These are phyloP conservation scores for Ladona fulva DNA, from an alignment of 1,140 invertebrate genomes.

Conservation along the genomic window DNA sequence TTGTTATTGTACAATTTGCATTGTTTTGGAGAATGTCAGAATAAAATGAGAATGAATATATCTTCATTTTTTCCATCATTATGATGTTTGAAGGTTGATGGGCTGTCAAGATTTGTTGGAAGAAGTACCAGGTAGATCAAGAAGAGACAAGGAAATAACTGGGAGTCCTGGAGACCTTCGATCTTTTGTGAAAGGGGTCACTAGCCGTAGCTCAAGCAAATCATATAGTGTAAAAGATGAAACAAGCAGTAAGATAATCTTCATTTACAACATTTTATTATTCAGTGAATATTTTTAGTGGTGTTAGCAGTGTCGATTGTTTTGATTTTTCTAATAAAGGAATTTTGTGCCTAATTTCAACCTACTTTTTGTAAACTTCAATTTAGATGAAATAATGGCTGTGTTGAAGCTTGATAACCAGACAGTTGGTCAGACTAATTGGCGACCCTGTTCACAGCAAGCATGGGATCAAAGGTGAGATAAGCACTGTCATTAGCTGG, in stretches of 20 bases:
- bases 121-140: slow-evolving; percentile 85
- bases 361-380: too few relatives aligned
- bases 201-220: slow-evolving; percentile 78
- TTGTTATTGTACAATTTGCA: too few relatives aligned
- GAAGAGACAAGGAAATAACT: slow-evolving; percentile 65
- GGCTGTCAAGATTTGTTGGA: slow-evolving; percentile 95
- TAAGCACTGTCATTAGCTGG: not conserved
- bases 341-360: too few relatives aligned
- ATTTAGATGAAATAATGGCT: slow-evolving; percentile 91
- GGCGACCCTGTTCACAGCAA: slow-evolving; percentile 92
- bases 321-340: too few relatives aligned
- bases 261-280: too few relatives aligned
- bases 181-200: slow-evolving; percentile 88
- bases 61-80: too few relatives aligned
- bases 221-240: slow-evolving; percentile 96
- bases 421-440: slow-evolving; percentile 90
- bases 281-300: too few relatives aligned
- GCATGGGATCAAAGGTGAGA: slow-evolving; percentile 94
- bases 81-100: slow-evolving; percentile 56
- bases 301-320: too few relatives aligned
- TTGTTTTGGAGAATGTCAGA: too few relatives aligned
- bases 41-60: too few relatives aligned
- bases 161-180: slow-evolving; percentile 78
- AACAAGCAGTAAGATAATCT: slow-evolving; percentile 60
- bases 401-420: slow-evolving; percentile 96